A percentile compares a stretch with the other conserved stretches of the same genome.
Conservation (phyloP, 2,888 invertebrate species). For the Serrognathus titanus region DNA sequence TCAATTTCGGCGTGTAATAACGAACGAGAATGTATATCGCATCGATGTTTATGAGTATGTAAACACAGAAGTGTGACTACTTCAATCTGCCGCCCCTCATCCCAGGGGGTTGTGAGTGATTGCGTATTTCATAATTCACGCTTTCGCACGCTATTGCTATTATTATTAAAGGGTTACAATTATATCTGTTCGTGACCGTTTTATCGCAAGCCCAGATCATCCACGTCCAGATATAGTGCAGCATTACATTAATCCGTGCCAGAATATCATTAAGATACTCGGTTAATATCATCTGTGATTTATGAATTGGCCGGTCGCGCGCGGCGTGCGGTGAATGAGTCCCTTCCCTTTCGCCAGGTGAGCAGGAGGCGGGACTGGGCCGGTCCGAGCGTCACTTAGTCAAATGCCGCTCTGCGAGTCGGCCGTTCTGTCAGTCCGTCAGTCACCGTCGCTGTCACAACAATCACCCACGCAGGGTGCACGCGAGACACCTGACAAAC, state of each 20-base stretch:
- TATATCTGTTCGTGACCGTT: conserved; percentile 22
- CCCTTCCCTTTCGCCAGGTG: conserved; percentile 45
- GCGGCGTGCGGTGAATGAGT: conserved; percentile 47
- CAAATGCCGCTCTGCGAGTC: conserved; percentile 45
- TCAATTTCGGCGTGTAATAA: conserved; percentile 25
- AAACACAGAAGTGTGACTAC: conserved; percentile 9
- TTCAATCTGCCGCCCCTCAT: conserved; percentile 5
- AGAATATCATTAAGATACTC: conserved; percentile 35
- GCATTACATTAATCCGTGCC: conserved; percentile 30
- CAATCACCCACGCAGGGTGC: conserved; percentile 29
- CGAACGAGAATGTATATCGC: conserved; percentile 20
- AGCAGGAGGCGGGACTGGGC: conserved; percentile 47
- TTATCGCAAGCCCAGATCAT: conserved; percentile 21
- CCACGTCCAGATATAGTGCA: conserved; percentile 23
- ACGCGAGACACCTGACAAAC: conserved; percentile 1
- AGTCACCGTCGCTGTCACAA: conserved; percentile 33
- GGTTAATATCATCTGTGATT: conserved; percentile 43
- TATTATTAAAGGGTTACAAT: conserved; percentile 21
- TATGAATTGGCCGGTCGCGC: conserved; percentile 41
- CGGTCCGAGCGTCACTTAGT: conserved; percentile 47
- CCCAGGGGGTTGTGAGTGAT: background rate
- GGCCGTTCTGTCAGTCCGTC: conserved; percentile 35
- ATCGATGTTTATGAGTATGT: conserved; percentile 8
- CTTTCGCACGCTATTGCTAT: conserved; percentile 17
- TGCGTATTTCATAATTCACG: conserved; percentile 13